A percentile compares a stretch with the other conserved stretches of the same genome.
phyloP scores from a whole-genome alignment of 2,888 invertebrate genomes.

The Diploptera punctata region DNA sequence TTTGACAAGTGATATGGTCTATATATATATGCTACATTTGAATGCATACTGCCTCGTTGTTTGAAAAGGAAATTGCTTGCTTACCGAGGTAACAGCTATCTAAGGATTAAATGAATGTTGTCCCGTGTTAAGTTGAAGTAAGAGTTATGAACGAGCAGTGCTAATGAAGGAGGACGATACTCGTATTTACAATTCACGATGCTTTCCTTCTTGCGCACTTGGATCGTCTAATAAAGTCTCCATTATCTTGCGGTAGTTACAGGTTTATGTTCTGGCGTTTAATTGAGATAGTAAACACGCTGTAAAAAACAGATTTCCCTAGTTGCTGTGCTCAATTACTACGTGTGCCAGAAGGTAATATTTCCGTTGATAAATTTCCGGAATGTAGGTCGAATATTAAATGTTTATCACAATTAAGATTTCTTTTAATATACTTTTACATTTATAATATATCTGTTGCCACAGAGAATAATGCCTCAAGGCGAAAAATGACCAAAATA shows the following conservation, averaged over 20 bases:
- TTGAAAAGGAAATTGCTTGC: slow-evolving; percentile 20
- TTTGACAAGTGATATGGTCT: slow-evolving; percentile 26
- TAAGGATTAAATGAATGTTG: not conserved
- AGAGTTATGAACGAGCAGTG: not conserved
- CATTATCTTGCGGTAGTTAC: not conserved
- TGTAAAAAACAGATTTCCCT: not conserved
- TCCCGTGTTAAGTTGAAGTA: too few relatives aligned
- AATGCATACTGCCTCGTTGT: not conserved
- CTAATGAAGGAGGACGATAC: not conserved
- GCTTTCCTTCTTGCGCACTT: not conserved
- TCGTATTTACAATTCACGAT: not conserved
- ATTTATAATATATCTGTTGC: too few relatives aligned
- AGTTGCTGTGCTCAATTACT: not conserved
- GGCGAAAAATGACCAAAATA: too few relatives aligned
- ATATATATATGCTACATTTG: not conserved
- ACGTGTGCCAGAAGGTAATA: too few relatives aligned
- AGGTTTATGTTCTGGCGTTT: not conserved
- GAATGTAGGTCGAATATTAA: too few relatives aligned
- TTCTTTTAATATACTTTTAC: too few relatives aligned
- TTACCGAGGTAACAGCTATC: slow-evolving; percentile 7
- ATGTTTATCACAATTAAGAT: too few relatives aligned
- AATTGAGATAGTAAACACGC: not conserved
- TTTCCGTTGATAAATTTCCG: too few relatives aligned
- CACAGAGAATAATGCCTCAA: too few relatives aligned
- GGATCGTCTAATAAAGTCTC: not conserved